Conservation (phyloP, 2,113 vertebrate species). For the Ophthalmolycus amberensis region DNA sequence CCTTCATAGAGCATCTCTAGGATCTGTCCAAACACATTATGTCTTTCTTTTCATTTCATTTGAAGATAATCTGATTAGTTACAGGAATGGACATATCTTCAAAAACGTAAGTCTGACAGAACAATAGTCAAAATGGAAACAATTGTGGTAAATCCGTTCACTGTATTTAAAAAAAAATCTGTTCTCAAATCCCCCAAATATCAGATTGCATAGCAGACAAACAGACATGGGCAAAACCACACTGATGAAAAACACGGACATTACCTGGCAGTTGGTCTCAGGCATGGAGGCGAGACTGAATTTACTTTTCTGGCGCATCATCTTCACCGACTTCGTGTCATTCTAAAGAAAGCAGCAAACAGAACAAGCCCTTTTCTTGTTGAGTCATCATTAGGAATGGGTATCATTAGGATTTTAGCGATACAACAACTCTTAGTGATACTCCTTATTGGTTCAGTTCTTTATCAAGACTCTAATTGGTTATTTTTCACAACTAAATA, state of each 20-base stretch:
- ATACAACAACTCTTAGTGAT: not conserved
- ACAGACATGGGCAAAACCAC: not conserved
- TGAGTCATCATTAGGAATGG: not conserved
- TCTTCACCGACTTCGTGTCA: conserved; percentile 87
- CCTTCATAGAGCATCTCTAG: conserved; percentile 90
- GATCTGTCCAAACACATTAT: conserved; percentile 60
- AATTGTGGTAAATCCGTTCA: not conserved
- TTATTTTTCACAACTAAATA: not conserved
- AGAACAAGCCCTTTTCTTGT: not conserved
- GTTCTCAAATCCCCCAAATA: not conserved
- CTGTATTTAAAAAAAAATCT: not conserved
- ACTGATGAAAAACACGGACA: not conserved
- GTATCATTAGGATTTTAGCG: not conserved
- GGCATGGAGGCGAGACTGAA: conserved; percentile 84
- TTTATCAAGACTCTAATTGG: not conserved
- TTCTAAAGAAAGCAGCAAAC: conserved; percentile 76
- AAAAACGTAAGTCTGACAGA: not conserved
- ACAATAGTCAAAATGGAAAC: not conserved
- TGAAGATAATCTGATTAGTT: not conserved
- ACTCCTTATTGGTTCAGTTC: not conserved
- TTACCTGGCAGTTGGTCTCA: conserved; percentile 78
- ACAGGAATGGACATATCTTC: not conserved
- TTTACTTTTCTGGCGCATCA: conserved; percentile 87
- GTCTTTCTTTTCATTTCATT: not conserved
- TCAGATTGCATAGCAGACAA: not conserved